Conservation (phyloP, 2,797 vertebrate genomes). For the Pseudotriccus pelzelni region DNA sequence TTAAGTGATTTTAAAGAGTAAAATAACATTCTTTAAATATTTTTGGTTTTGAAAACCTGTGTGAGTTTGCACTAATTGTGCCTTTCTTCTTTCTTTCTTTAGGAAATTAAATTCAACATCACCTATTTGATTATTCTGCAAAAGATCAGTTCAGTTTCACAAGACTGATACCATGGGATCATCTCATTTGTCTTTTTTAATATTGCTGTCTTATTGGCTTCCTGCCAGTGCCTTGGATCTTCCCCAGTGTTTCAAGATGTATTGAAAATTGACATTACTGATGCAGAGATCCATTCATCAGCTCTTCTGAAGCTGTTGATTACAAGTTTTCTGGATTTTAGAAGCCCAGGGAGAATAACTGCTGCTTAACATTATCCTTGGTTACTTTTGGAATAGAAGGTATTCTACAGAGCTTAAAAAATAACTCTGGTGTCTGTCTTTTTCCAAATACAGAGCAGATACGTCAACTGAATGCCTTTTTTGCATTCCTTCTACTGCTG, state of each 20-base stretch:
- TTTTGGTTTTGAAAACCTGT: not conserved
- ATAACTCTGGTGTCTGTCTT: not conserved
- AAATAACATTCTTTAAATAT: not conserved
- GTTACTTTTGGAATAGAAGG: not conserved
- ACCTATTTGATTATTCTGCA: not conserved
- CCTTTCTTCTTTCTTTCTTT: not conserved
- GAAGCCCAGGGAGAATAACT: not conserved
- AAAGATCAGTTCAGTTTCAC: not conserved
- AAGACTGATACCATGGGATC: not conserved
- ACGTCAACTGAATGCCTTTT: not conserved
- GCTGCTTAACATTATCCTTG: not conserved
- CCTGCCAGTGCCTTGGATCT: not conserved
- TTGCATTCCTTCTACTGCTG: not conserved
- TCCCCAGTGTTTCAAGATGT: not conserved
- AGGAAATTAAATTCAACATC: not conserved
- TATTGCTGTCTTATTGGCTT: not conserved
- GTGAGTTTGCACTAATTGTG: not conserved
- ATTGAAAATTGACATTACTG: not conserved
- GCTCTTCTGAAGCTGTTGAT: slow-evolving; percentile 27
- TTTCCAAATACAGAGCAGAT: not conserved
- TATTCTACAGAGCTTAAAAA: not conserved
- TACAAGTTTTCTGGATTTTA: not conserved
- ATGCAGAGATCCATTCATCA: slow-evolving; percentile 8
- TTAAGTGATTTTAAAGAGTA: not conserved
- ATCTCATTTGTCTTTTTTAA: not conserved